These are phyloP conservation scores for Agrochola litura DNA, from an alignment of 2,888 invertebrate species.

Conservation along the genomic window DNA sequence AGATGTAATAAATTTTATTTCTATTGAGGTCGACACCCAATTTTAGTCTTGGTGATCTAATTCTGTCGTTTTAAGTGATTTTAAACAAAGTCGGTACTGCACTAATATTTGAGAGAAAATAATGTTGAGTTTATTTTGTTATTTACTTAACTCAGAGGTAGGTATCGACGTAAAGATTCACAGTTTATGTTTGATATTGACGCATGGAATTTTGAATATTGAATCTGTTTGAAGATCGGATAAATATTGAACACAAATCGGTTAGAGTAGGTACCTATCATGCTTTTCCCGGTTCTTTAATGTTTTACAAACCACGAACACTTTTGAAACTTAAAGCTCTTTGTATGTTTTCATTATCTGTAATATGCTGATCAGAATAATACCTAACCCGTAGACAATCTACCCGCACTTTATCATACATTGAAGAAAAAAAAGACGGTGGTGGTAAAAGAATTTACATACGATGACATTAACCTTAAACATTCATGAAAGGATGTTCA, in stretches of 20 bases:
- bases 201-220: slow-evolving; percentile 17
- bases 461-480: slow-evolving; percentile 32
- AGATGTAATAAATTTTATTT: slow-evolving; percentile 53
- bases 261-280: neutral
- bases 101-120: slow-evolving; percentile 27
- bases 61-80: slow-evolving; percentile 56
- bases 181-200: slow-evolving; percentile 47
- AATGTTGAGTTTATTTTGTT: slow-evolving; percentile 45
- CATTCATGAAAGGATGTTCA: slow-evolving; percentile 47
- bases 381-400: neutral
- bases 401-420: slow-evolving; percentile 26
- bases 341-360: neutral
- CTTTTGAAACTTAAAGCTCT: neutral
- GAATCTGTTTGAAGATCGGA: slow-evolving; percentile 14
- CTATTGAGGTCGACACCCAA: slow-evolving; percentile 47
- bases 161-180: slow-evolving; percentile 43
- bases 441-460: slow-evolving; percentile 18
- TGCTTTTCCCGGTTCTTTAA: neutral
- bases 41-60: slow-evolving; percentile 59
- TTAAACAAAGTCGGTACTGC: slow-evolving; percentile 43
- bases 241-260: slow-evolving; percentile 5
- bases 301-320: neutral
- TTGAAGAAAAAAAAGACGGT: neutral
- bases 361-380: neutral
- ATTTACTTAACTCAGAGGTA: slow-evolving; percentile 41